Conservation (phyloP, 2,113 vertebrate species). For the Gambusia affinis region DNA sequence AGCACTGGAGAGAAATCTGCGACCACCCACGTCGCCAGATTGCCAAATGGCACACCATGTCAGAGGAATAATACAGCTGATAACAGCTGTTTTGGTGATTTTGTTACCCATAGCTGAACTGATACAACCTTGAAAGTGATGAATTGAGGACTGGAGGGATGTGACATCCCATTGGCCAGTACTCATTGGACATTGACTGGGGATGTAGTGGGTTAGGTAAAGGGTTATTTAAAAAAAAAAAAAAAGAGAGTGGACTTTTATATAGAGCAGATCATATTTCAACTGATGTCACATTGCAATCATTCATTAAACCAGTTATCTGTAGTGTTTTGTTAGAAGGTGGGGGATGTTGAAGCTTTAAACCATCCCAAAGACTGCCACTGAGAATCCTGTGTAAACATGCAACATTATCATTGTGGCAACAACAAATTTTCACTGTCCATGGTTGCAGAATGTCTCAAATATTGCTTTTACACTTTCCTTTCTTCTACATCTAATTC, state of each 20-base stretch:
- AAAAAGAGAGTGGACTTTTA: constrained; percentile 17
- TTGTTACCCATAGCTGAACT: constrained; percentile 11
- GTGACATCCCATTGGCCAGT: constrained; percentile 21
- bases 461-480: constrained; percentile 69
- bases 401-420: constrained; percentile 60
- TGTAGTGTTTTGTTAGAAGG: constrained; percentile 40
- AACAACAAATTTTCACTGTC: constrained; percentile 63
- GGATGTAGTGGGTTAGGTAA: background rate
- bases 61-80: constrained; percentile 84
- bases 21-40: constrained; percentile 97
- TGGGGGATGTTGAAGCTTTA: constrained; percentile 47
- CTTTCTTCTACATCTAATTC: constrained; percentile 32
- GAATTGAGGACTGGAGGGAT: constrained; percentile 28
- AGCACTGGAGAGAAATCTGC: constrained; percentile 98
- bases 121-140: constrained; percentile 23
- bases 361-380: constrained; percentile 78
- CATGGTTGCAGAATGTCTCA: constrained; percentile 74
- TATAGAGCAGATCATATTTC: constrained; percentile 36
- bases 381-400: constrained; percentile 60
- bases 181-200: constrained; percentile 56
- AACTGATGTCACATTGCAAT: constrained; percentile 67
- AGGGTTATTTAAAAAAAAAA: background rate
- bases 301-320: constrained; percentile 58
- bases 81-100: background rate
- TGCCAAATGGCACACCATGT: constrained; percentile 95